Percentiles rank a stretch among this genome's conserved stretches.
These are phyloP conservation scores for Sycophaga agraensis DNA, from an alignment of 1,140 invertebrate species.

Conservation along the genomic window DNA sequence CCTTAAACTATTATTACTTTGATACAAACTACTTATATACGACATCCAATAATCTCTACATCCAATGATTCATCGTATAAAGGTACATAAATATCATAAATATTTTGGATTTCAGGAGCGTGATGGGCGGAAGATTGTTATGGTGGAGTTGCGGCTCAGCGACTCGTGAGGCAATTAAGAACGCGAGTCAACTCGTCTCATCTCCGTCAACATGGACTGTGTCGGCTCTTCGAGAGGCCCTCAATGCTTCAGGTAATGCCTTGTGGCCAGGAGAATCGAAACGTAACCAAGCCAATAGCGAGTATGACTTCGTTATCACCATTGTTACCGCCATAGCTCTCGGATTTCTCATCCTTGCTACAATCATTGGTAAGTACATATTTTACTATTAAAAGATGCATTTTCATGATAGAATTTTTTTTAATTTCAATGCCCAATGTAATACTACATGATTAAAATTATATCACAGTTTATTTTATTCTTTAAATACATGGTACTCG, in stretches of 20 bases:
- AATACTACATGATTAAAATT: too few species aligned
- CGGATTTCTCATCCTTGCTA: conserved; percentile 50
- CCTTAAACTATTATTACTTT: too few species aligned
- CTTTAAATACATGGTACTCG: too few species aligned
- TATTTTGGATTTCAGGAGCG: too few species aligned
- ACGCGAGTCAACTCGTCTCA: conserved; percentile 31
- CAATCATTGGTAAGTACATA: conserved; percentile 52
- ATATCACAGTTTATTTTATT: too few species aligned
- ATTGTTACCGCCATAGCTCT: conserved; percentile 44
- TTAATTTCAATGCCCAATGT: too few species aligned
- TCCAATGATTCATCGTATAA: too few species aligned
- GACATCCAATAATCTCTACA: too few species aligned
- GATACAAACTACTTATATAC: too few species aligned
- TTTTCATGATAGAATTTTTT: too few species aligned
- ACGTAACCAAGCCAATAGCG: conserved; percentile 18
- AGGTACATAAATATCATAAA: too few species aligned
- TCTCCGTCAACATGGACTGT: conserved; percentile 7
- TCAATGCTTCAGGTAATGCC: conserved; percentile 35
- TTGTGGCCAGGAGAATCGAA: conserved; percentile 30
- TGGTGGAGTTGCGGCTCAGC: conserved; percentile 46
- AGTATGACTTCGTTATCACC: conserved; percentile 38
- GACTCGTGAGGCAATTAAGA: conserved; percentile 34
- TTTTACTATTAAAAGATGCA: too few species aligned
- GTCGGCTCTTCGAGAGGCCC: conserved; percentile 28
- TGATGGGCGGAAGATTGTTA: conserved; percentile 43